These are phyloP conservation scores for Todiramphus chloris DNA, from an alignment of 2,113 vertebrate genomes.

Conservation along the genomic window DNA sequence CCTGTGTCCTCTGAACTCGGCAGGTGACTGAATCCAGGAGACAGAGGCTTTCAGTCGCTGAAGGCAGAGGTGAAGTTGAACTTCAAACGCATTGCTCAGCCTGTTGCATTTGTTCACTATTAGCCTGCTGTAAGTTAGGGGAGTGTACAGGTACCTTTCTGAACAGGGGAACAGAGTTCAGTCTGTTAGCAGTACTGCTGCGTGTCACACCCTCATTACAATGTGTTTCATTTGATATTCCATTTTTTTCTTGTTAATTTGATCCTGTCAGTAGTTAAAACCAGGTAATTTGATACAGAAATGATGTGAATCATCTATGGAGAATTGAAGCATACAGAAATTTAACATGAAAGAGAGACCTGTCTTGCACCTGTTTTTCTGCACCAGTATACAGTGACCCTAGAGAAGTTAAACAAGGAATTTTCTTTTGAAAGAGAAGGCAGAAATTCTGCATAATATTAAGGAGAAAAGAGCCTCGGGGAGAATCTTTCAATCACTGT, in stretches of 20 bases:
- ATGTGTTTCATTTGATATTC: conserved; percentile 54
- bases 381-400: conserved; percentile 11
- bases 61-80: neutral
- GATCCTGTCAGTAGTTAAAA: conserved; percentile 55
- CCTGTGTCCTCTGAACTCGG: neutral
- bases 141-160: neutral
- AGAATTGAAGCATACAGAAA: conserved; percentile 41
- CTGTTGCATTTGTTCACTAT: neutral
- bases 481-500: conserved; percentile 54
- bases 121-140: neutral
- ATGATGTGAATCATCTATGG: conserved; percentile 35
- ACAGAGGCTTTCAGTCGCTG: neutral
- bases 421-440: conserved; percentile 43
- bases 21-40: neutral
- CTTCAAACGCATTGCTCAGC: neutral
- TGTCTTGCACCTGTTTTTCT: conserved; percentile 35
- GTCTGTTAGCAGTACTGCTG: conserved; percentile 10
- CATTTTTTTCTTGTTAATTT: conserved; percentile 55
- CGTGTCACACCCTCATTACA: conserved; percentile 22
- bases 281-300: conserved; percentile 55
- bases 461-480: conserved; percentile 40
- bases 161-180: neutral
- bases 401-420: conserved; percentile 36
- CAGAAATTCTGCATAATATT: conserved; percentile 39
- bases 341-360: conserved; percentile 45